phyloP scores from a whole-genome alignment of 2,797 vertebrate species.

The Diplodus sargus region DNA sequence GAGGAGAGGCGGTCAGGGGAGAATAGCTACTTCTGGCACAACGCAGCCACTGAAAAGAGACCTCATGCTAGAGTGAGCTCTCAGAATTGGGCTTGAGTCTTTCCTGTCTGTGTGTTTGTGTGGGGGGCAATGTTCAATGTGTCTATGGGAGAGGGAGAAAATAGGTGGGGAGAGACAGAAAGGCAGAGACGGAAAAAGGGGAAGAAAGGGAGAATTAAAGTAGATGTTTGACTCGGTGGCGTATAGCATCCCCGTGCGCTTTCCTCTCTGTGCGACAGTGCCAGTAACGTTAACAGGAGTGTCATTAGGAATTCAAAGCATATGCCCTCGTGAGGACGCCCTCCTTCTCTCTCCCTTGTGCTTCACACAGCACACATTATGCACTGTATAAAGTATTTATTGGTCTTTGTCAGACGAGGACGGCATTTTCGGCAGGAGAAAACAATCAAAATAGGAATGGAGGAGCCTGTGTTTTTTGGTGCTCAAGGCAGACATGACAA shows the following conservation, averaged over 20 bases:
- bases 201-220: slow-evolving; percentile 68
- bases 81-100: slow-evolving; percentile 79
- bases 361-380: slow-evolving; percentile 86
- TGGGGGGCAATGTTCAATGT: slow-evolving; percentile 49
- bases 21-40: slow-evolving; percentile 84
- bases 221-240: slow-evolving; percentile 74
- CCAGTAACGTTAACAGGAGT: slow-evolving; percentile 84
- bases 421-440: slow-evolving; percentile 77
- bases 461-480: slow-evolving; percentile 55
- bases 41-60: slow-evolving; percentile 84
- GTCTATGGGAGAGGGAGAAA: slow-evolving; percentile 47
- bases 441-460: slow-evolving; percentile 77
- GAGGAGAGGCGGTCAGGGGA: slow-evolving; percentile 81
- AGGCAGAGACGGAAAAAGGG: slow-evolving; percentile 20
- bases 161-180: slow-evolving; percentile 58
- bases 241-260: slow-evolving; percentile 67
- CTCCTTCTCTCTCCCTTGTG: slow-evolving; percentile 83
- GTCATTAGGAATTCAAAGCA: slow-evolving; percentile 90
- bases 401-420: slow-evolving; percentile 85
- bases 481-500: slow-evolving; percentile 52
- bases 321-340: slow-evolving; percentile 86
- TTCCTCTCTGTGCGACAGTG: slow-evolving; percentile 75
- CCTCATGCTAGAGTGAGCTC: slow-evolving; percentile 83
- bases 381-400: slow-evolving; percentile 90
- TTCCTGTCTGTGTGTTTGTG: slow-evolving; percentile 66